Evolutionary conservation across 2,888 invertebrate genomes (phyloP).

Genomic region (Leptopilina drosophilae): DNA sequence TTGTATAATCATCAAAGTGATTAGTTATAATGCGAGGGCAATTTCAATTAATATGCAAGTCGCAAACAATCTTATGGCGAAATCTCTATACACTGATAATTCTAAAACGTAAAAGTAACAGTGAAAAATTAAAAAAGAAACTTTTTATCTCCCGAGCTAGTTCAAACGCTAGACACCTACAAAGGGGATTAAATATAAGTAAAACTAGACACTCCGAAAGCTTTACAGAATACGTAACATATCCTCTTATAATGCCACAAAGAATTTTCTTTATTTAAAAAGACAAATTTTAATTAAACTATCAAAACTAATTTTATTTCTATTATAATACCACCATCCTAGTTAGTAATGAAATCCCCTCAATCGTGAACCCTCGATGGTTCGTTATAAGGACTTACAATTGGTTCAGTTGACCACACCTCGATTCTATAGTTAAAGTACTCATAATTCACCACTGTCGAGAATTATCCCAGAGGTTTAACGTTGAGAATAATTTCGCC

Average conservation of each 20-base stretch:
- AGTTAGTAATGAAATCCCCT: too few species aligned
- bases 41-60: slow-evolving; percentile 19
- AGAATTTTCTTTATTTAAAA: too few species aligned
- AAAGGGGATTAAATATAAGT: neutral
- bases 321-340: too few species aligned
- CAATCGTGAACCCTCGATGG: too few species aligned
- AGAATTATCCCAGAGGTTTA: too few species aligned
- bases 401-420: too few species aligned
- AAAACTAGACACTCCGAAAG: neutral
- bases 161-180: neutral
- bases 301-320: too few species aligned
- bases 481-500: too few species aligned
- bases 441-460: too few species aligned
- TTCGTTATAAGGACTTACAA: too few species aligned
- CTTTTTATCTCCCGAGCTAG: neutral
- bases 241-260: neutral
- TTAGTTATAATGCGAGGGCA: slow-evolving; percentile 2
- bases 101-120: neutral
- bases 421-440: too few species aligned
- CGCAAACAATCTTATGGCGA: neutral
- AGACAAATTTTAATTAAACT: too few species aligned
- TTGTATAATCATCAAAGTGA: neutral
- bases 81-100: neutral
- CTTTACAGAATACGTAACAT: neutral
- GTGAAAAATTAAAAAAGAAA: slow-evolving; percentile 4